These are phyloP conservation scores for Conistra vaccinii DNA, from an alignment of 2,888 invertebrate species.

Conservation along the genomic window DNA sequence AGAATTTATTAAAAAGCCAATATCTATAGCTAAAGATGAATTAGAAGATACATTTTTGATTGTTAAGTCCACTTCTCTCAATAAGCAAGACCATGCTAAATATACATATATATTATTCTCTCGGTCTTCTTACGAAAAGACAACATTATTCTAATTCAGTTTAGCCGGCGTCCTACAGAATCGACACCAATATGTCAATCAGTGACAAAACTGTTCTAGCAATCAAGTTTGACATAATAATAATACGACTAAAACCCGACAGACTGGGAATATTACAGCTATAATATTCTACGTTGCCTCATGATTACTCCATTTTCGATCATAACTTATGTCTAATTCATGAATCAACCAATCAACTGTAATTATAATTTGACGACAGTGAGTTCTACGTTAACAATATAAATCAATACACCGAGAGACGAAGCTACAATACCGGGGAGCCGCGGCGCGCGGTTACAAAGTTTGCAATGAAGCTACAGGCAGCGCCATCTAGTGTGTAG, in stretches of 20 bases:
- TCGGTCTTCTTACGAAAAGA: not conserved
- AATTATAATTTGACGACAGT: constrained; percentile 33
- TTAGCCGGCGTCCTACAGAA: constrained; percentile 1
- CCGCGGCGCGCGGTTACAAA: not conserved
- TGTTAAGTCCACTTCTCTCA: not conserved
- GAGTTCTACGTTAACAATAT: constrained; percentile 14
- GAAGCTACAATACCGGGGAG: constrained; percentile 2
- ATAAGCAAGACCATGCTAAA: not conserved
- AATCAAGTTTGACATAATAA: constrained; percentile 14
- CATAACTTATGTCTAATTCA: constrained; percentile 25
- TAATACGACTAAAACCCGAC: constrained; percentile 16
- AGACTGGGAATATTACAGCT: not conserved
- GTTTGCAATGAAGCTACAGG: constrained; percentile 8
- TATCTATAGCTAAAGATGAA: not conserved
- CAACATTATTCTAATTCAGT: constrained; percentile 17
- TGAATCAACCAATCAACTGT: constrained; percentile 36
- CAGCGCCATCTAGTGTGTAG: constrained; percentile 62
- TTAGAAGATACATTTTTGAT: not conserved
- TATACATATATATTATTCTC: not conserved
- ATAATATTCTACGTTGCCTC: not conserved
- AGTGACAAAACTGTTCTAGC: constrained; percentile 27
- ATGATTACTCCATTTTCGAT: constrained; percentile 7
- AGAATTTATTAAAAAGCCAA: too few species aligned
- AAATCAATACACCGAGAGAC: constrained; percentile 50
- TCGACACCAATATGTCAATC: constrained; percentile 34